Evolutionary conservation across 2,113 vertebrate genomes (phyloP).

Genomic region (Condylura cristata): DNA sequence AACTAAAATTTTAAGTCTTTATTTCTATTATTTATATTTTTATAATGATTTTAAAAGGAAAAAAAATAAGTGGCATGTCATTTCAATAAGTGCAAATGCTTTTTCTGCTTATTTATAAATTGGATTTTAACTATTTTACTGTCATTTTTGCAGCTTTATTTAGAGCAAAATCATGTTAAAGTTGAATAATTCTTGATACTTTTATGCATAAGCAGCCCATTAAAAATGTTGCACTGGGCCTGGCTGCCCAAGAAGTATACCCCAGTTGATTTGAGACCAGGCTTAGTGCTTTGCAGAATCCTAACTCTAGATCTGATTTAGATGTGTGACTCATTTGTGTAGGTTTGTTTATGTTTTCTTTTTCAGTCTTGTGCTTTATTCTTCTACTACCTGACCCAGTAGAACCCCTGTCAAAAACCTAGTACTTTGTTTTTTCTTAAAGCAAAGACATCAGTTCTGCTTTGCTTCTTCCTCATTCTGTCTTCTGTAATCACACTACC

Average conservation of each 20-base stretch:
- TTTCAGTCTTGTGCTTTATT: neutral
- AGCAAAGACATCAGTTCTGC: neutral
- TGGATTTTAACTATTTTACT: neutral
- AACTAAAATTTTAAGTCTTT: neutral
- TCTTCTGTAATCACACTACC: neutral
- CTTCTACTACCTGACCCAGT: neutral
- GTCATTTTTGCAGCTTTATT: neutral
- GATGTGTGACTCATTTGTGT: neutral
- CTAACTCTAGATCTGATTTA: neutral
- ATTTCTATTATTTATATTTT: neutral
- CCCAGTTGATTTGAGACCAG: neutral
- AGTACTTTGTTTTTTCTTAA: neutral
- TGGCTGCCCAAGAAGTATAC: neutral
- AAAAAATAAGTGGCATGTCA: neutral
- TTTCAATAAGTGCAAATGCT: neutral
- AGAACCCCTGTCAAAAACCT: neutral
- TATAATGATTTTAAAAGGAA: neutral
- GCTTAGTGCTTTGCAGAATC: neutral
- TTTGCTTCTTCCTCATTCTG: neutral
- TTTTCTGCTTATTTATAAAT: neutral
- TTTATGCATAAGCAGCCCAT: neutral
- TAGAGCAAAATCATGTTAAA: neutral
- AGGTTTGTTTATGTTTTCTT: neutral
- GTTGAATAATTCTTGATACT: neutral
- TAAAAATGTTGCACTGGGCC: neutral